Conservation (phyloP, 2,888 invertebrate genomes). For the Entomobrya proxima region DNA sequence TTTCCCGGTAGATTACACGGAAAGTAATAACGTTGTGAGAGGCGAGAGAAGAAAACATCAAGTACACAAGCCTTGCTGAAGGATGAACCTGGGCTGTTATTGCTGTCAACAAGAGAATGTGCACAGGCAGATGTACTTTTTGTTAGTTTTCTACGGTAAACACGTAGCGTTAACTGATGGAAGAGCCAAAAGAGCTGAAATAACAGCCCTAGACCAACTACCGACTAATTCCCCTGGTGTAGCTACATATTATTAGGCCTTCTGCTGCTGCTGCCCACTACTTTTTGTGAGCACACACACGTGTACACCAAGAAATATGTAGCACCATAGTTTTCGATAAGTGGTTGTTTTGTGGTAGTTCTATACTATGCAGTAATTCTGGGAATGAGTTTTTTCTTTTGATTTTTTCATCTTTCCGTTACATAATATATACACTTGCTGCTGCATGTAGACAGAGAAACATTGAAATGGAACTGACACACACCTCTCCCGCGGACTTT, state of each 20-base stretch:
- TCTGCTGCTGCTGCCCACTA: background rate
- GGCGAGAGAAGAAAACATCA: conserved; percentile 37
- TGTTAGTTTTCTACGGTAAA: background rate
- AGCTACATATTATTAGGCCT: background rate
- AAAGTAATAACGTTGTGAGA: conserved; percentile 41
- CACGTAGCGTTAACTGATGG: conserved; percentile 42
- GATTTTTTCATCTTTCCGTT: conserved; percentile 9
- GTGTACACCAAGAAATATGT: too few relatives aligned
- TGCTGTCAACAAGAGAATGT: background rate
- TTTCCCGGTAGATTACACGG: conserved; percentile 57
- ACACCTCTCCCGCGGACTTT: too few relatives aligned
- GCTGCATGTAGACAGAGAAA: background rate
- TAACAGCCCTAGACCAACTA: background rate
- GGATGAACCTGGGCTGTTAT: conserved; percentile 35
- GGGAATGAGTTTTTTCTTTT: conserved; percentile 46
- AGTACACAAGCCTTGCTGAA: background rate
- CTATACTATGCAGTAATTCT: conserved; percentile 49
- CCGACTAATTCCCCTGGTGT: conserved; percentile 50
- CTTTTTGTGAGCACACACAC: too few relatives aligned
- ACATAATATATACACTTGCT: background rate
- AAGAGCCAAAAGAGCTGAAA: conserved; percentile 22
- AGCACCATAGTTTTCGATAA: conserved; percentile 10
- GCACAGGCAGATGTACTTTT: background rate
- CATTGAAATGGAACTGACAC: too few relatives aligned
- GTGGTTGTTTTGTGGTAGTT: conserved; percentile 37